These are phyloP conservation scores for Melinaea menophilus DNA, from an alignment of 2,888 invertebrate genomes.

Conservation along the genomic window DNA sequence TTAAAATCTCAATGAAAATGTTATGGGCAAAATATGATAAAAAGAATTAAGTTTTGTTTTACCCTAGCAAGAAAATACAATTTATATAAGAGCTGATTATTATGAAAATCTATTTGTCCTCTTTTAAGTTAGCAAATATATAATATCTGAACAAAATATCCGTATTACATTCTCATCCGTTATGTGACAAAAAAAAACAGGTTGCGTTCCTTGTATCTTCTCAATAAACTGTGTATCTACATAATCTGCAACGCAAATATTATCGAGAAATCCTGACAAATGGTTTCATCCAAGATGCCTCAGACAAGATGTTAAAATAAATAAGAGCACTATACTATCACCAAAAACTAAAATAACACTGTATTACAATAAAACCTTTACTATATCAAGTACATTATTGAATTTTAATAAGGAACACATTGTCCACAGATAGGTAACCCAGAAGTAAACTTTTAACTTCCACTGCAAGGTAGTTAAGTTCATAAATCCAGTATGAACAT, in stretches of 20 bases:
- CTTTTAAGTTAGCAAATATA: no score
- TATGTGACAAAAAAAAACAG: constrained; percentile 12
- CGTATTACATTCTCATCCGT: background rate
- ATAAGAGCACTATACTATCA: constrained; percentile 47
- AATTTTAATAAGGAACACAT: no score
- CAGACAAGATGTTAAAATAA: constrained; percentile 72
- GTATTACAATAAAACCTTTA: background rate
- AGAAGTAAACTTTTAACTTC: no score
- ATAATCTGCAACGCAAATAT: constrained; percentile 33
- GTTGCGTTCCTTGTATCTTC: constrained; percentile 14
- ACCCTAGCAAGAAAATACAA: no score
- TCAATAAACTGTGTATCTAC: constrained; percentile 28
- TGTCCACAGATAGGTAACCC: no score
- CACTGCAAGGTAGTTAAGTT: no score
- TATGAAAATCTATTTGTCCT: background rate
- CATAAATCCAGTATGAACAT: no score
- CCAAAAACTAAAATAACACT: constrained; percentile 40
- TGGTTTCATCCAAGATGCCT: constrained; percentile 61
- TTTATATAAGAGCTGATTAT: background rate
- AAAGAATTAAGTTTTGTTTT: no score
- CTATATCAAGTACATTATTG: background rate
- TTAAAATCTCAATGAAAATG: no score
- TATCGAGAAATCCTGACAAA: constrained; percentile 53
- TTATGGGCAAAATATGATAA: no score
- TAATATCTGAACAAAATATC: no score